A percentile compares a stretch with the other conserved stretches of the same genome.
Conservation (phyloP, 2,113 vertebrate genomes). For the Eolophus roseicapilla region DNA sequence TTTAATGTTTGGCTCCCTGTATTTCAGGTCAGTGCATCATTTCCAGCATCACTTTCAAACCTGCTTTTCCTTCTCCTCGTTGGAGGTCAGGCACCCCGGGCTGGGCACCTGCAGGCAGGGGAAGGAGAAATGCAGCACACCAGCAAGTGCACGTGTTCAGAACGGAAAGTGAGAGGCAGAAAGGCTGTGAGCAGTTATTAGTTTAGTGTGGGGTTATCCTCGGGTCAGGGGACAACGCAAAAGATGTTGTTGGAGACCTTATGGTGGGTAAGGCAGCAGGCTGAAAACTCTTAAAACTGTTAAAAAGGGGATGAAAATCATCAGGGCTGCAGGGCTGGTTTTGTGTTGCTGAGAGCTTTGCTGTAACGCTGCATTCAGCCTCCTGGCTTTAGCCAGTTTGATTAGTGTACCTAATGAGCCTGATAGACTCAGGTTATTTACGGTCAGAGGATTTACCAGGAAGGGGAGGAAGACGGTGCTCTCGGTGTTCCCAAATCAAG, state of each 20-base stretch:
- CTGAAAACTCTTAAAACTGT: not conserved
- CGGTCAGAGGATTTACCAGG: conserved; percentile 30
- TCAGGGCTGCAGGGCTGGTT: not conserved
- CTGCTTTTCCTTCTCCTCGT: not conserved
- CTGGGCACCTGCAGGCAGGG: not conserved
- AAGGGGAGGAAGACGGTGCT: not conserved
- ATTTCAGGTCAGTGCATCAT: fast-evolving
- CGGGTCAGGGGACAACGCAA: not conserved
- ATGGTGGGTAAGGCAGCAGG: not conserved
- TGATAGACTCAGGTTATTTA: conserved; percentile 2
- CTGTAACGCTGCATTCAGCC: not conserved
- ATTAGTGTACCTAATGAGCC: conserved; percentile 23
- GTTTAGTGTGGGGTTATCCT: not conserved
- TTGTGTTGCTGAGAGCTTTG: not conserved
- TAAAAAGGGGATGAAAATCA: not conserved
- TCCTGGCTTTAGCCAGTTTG: not conserved
- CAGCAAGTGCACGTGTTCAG: not conserved
- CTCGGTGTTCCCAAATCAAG: not conserved
- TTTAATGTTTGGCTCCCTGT: fast-evolving
- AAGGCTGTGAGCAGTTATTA: not conserved
- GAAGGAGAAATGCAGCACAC: not conserved
- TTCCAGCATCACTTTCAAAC: not conserved
- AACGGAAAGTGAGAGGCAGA: conserved; percentile 19
- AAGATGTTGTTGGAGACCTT: not conserved
- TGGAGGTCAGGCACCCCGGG: not conserved